Percentiles rank a stretch among this genome's conserved stretches.
Conservation (phyloP, 1,140 invertebrate genomes). For the Holcopasites calliopsidis region DNA sequence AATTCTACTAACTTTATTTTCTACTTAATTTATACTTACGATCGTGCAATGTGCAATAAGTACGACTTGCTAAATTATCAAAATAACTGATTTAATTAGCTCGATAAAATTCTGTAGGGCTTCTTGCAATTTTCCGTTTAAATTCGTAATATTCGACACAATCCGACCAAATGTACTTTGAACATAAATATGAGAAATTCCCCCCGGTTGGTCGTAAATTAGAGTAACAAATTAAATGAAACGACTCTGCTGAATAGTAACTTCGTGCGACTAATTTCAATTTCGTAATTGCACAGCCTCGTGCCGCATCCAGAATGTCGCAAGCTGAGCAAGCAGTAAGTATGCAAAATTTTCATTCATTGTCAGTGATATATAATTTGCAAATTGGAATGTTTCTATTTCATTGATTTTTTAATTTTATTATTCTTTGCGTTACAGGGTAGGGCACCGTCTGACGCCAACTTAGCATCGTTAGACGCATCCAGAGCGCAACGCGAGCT, state of each 20-base stretch:
- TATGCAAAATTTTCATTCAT: conserved; percentile 34
- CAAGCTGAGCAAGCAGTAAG: conserved; percentile 76
- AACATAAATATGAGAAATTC: not conserved
- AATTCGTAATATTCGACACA: not conserved
- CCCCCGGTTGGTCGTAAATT: not conserved
- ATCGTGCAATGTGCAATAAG: too few species aligned
- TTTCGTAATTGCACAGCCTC: conserved; percentile 69
- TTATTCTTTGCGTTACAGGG: conserved; percentile 80
- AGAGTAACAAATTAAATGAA: conserved; percentile 34
- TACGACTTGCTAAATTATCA: not conserved
- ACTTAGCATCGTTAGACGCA: conserved; percentile 87
- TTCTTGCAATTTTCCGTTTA: too few species aligned
- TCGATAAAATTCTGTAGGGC: too few species aligned
- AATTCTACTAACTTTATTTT: too few species aligned
- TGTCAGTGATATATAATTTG: not conserved
- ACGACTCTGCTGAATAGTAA: not conserved
- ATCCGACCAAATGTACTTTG: not conserved
- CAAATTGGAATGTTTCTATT: too few species aligned
- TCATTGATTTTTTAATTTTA: too few species aligned
- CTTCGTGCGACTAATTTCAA: conserved; percentile 41
- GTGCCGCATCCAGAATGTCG: conserved; percentile 76
- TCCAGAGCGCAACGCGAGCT: conserved; percentile 94
- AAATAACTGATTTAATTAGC: not conserved
- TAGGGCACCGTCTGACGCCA: conserved; percentile 87
- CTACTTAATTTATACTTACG: too few species aligned